A percentile compares a stretch with the other conserved stretches of the same genome.
These are phyloP conservation scores for Sericinus montela DNA, from an alignment of 2,888 invertebrate species.

Conservation along the genomic window DNA sequence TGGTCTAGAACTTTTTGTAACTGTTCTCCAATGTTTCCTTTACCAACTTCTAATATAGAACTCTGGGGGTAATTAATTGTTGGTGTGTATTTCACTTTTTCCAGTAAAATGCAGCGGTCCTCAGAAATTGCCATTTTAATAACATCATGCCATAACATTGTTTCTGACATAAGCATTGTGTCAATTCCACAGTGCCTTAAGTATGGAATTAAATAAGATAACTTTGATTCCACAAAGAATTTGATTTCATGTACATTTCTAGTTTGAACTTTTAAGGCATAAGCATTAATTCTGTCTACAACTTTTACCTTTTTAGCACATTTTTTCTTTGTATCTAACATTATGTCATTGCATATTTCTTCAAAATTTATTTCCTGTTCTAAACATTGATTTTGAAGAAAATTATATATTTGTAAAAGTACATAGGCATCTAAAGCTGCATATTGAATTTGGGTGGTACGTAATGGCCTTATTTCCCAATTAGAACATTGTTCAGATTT, in stretches of 20 bases:
- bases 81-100: constrained; percentile 74
- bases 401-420: constrained; percentile 87
- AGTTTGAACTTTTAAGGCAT: constrained; percentile 29
- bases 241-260: constrained; percentile 46
- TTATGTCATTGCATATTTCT: constrained; percentile 80
- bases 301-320: constrained; percentile 57
- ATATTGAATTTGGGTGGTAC: constrained; percentile 88
- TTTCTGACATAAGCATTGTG: constrained; percentile 82
- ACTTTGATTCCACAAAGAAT: constrained; percentile 51
- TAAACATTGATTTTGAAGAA: constrained; percentile 69
- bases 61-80: constrained; percentile 72
- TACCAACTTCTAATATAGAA: constrained; percentile 76
- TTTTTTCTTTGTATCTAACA: constrained; percentile 74
- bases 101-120: constrained; percentile 50
- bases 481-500: constrained; percentile 96
- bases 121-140: constrained; percentile 60
- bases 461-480: constrained; percentile 91
- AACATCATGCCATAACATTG: constrained; percentile 63
- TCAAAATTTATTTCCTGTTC: constrained; percentile 80
- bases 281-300: constrained; percentile 38
- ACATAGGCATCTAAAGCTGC: constrained; percentile 95
- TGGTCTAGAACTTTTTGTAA: constrained; percentile 81
- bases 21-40: constrained; percentile 79
- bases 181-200: constrained; percentile 76
- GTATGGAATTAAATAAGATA: constrained; percentile 50